Percentiles rank a stretch among this genome's conserved stretches.
Evolutionary conservation across 23 tunicate species (phyloP).

Genomic region (Oikopleura dioica): DNA sequence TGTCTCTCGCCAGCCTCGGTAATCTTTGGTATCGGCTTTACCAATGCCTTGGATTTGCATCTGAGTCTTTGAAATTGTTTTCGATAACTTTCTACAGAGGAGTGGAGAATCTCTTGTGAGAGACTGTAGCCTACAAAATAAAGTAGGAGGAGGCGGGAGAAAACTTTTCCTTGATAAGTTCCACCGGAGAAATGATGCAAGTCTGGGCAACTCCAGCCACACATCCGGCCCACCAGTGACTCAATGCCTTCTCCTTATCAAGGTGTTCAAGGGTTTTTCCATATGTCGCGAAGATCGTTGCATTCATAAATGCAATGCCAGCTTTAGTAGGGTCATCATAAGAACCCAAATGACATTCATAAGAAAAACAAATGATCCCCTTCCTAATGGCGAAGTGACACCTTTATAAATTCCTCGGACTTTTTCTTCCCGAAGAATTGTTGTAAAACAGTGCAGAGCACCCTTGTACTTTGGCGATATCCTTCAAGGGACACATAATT

Average conservation of each 20-base stretch:
- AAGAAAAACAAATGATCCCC: too few species aligned
- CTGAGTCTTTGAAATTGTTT: too few species aligned
- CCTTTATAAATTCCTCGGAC: slow-evolving; percentile 16
- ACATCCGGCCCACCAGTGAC: slow-evolving; percentile 54
- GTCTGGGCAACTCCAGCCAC: slow-evolving; percentile 18
- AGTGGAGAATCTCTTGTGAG: too few species aligned
- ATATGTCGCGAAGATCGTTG: neutral
- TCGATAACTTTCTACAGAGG: too few species aligned
- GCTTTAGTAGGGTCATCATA: too few species aligned
- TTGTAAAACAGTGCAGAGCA: slow-evolving; percentile 48
- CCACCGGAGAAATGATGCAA: neutral
- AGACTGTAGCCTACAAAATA: too few species aligned
- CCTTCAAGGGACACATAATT: too few species aligned
- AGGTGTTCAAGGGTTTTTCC: slow-evolving; percentile 11
- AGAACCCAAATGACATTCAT: too few species aligned
- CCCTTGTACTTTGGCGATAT: too few species aligned
- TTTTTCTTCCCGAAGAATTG: slow-evolving; percentile 39
- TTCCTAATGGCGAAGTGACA: neutral
- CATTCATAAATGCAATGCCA: slow-evolving; percentile 8
- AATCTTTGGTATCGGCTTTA: slow-evolving; percentile 12
- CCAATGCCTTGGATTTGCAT: slow-evolving; percentile 17
- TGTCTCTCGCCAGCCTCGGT: too few species aligned
- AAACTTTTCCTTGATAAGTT: slow-evolving; percentile 3
- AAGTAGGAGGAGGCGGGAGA: too few species aligned
- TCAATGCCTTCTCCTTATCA: slow-evolving; percentile 33